These are phyloP conservation scores for Telmatherina bonti DNA, from an alignment of 2,797 vertebrate genomes.

Conservation along the genomic window DNA sequence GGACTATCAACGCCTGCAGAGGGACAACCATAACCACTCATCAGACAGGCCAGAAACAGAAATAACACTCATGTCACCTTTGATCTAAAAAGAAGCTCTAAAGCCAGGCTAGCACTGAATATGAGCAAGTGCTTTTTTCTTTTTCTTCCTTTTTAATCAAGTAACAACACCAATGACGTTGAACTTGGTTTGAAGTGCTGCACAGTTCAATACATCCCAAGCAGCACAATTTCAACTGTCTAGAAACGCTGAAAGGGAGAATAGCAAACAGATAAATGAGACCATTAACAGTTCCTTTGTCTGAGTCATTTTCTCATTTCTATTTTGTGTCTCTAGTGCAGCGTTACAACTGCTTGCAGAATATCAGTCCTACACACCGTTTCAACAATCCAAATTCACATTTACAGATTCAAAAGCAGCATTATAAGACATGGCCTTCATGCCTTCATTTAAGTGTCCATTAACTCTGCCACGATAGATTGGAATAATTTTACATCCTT, in stretches of 20 bases:
- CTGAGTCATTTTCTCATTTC: constrained; percentile 34
- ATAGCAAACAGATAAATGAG: constrained; percentile 18
- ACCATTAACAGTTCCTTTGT: constrained; percentile 9
- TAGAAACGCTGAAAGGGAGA: constrained; percentile 27
- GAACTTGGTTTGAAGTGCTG: neutral
- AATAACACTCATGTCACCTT: constrained; percentile 12
- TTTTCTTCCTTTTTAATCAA: neutral
- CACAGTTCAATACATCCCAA: neutral
- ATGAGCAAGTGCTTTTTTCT: neutral
- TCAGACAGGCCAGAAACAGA: constrained; percentile 11
- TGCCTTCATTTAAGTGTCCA: neutral
- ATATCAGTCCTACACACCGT: neutral
- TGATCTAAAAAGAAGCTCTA: constrained; percentile 9
- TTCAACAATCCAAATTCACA: neutral
- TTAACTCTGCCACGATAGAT: constrained; percentile 5
- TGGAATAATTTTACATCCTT: constrained; percentile 6
- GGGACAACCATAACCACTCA: constrained; percentile 37
- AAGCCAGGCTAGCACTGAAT: neutral
- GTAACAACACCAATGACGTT: neutral
- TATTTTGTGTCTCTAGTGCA: constrained; percentile 24
- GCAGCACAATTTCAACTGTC: constrained; percentile 15
- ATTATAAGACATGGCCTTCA: neutral
- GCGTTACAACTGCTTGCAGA: constrained; percentile 11
- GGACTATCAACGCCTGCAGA: constrained; percentile 85
- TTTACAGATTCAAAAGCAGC: neutral